phyloP scores from a whole-genome alignment of 2,797 vertebrate species.

The Squalus acanthias region DNA sequence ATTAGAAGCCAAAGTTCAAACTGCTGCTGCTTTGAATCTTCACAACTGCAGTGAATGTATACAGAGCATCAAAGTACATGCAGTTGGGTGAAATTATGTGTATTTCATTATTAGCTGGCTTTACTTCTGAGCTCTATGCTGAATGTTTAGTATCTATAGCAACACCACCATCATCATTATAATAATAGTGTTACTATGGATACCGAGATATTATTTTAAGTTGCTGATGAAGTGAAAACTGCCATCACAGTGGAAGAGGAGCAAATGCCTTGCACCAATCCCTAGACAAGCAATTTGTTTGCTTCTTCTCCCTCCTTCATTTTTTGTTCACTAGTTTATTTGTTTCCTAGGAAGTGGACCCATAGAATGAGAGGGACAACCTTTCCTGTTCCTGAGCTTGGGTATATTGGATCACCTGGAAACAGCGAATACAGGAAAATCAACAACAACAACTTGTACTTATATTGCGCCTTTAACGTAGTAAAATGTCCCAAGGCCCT shows the following conservation, averaged over 20 bases:
- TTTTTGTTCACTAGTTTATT: not conserved
- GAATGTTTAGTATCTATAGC: slow-evolving; percentile 33
- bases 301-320: not conserved
- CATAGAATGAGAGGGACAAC: not conserved
- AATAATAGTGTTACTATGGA: slow-evolving; percentile 23
- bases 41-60: not conserved
- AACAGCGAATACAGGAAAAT: not conserved
- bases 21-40: not conserved
- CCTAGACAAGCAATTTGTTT: not conserved
- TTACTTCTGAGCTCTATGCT: not conserved
- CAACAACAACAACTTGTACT: too few species aligned
- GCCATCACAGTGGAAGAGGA: not conserved
- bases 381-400: not conserved
- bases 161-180: slow-evolving; percentile 11
- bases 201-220: slow-evolving; percentile 16
- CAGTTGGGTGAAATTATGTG: not conserved
- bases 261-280: not conserved
- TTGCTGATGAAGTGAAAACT: not conserved
- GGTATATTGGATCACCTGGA: not conserved
- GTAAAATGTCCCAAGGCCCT: too few species aligned
- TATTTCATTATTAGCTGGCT: slow-evolving; percentile 18
- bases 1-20: slow-evolving; percentile 3
- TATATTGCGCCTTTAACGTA: too few species aligned
- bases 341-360: not conserved
- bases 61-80: not conserved